These are phyloP conservation scores for Antennarius striatus DNA, from an alignment of 2,113 vertebrate species.

Conservation along the genomic window DNA sequence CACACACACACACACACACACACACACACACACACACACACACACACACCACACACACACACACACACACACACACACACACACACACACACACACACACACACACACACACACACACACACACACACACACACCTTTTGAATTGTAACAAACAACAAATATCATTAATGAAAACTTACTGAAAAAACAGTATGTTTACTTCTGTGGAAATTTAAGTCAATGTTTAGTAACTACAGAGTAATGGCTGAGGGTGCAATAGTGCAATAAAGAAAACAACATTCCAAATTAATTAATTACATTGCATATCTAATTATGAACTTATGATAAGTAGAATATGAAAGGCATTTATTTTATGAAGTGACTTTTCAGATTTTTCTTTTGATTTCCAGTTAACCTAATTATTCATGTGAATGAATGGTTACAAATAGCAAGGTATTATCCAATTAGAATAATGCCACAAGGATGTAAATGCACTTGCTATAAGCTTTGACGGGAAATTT, in stretches of 20 bases:
- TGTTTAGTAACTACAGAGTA: neutral
- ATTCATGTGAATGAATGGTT: neutral
- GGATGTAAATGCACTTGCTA: too few species aligned
- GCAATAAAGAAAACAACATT: neutral
- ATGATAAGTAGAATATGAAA: neutral
- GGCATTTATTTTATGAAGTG: constrained; percentile 3
- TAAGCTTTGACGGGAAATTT: too few species aligned
- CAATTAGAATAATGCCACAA: neutral
- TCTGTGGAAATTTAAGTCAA: neutral
- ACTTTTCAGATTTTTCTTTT: neutral
- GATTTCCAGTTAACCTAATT: constrained; percentile 8
- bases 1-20: too few species aligned
- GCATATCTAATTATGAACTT: constrained; percentile 1
- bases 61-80: neutral
- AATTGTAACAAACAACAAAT: too few species aligned
- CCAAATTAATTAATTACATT: neutral
- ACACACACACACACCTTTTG: neutral
- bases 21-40: too few species aligned
- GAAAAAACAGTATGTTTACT: constrained; percentile 3
- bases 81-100: too few species aligned
- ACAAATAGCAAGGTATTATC: constrained; percentile 6
- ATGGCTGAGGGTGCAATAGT: neutral
- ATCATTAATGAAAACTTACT: constrained; percentile 6
- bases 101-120: too few species aligned
- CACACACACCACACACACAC: neutral